phyloP scores from a whole-genome alignment of 2,888 invertebrate species.

The Chironomus tentans region DNA sequence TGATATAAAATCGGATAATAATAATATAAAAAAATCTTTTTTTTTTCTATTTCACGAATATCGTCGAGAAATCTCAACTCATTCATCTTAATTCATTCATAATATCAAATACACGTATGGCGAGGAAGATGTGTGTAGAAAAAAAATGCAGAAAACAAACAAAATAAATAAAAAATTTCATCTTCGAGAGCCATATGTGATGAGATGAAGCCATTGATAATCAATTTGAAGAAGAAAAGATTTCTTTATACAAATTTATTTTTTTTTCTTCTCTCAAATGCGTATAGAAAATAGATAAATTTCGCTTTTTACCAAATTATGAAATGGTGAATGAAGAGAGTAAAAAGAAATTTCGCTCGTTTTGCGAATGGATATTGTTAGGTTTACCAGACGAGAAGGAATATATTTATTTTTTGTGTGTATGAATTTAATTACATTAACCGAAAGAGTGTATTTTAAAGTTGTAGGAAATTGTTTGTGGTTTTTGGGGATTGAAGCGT shows the following conservation, averaged over 20 bases:
- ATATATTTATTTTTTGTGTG: neutral
- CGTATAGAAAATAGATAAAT: neutral
- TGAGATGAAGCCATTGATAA: conserved; percentile 8
- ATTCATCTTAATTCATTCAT: too few relatives aligned
- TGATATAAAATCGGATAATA: neutral
- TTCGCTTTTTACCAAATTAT: neutral
- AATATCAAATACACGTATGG: neutral
- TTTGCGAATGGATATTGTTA: neutral
- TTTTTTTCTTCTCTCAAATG: neutral
- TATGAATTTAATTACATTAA: conserved; percentile 1
- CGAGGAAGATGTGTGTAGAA: neutral
- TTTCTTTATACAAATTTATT: too few relatives aligned
- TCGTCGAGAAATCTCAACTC: too few relatives aligned
- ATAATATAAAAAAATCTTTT: neutral
- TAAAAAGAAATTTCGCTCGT: neutral
- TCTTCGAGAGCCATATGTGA: neutral
- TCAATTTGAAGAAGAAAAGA: neutral
- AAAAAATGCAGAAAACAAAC: neutral
- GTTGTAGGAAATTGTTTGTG: too few relatives aligned
- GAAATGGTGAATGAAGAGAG: neutral
- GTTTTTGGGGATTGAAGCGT: too few relatives aligned
- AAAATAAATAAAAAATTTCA: neutral
- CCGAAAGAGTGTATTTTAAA: neutral
- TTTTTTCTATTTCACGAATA: too few relatives aligned
- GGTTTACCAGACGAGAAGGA: neutral